Evolutionary conservation across 2,888 invertebrate species (phyloP).

Genomic region (Microctonus hyperodae): DNA sequence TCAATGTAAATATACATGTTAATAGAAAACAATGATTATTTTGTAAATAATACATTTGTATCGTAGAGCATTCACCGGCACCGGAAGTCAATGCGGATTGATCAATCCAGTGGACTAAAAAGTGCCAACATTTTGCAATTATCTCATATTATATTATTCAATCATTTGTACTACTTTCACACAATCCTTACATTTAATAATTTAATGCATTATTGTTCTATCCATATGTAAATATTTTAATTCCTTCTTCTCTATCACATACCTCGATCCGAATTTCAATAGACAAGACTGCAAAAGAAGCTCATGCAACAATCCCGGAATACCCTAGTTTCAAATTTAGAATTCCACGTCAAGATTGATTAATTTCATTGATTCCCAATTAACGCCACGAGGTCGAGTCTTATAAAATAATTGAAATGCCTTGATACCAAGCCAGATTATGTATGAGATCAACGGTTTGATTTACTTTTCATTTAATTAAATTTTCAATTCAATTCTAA

Average conservation of each 20-base stretch:
- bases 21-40: neutral
- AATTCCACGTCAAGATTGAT: constrained; percentile 27
- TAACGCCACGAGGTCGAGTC: constrained; percentile 22
- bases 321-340: constrained; percentile 25
- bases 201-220: constrained; percentile 14
- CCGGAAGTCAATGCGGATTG: neutral
- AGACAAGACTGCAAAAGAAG: constrained; percentile 23
- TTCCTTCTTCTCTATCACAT: neutral
- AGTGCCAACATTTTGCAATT: constrained; percentile 5
- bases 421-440: constrained; percentile 32
- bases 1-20: neutral
- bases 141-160: neutral
- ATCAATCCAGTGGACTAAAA: neutral
- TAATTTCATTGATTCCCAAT: constrained; percentile 38
- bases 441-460: constrained; percentile 28
- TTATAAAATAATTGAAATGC: constrained; percentile 33
- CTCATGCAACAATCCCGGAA: neutral
- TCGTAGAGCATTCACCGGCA: constrained; percentile 5
- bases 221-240: constrained; percentile 27
- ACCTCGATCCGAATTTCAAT: neutral
- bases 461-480: constrained; percentile 31
- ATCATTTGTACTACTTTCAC: neutral
- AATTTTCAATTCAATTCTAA: constrained; percentile 9
- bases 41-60: constrained; percentile 27
- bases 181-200: neutral